A percentile compares a stretch with the other conserved stretches of the same genome.
Evolutionary conservation across 2,888 invertebrate genomes (phyloP).

Genomic region (Gastrophysa polygoni): DNA sequence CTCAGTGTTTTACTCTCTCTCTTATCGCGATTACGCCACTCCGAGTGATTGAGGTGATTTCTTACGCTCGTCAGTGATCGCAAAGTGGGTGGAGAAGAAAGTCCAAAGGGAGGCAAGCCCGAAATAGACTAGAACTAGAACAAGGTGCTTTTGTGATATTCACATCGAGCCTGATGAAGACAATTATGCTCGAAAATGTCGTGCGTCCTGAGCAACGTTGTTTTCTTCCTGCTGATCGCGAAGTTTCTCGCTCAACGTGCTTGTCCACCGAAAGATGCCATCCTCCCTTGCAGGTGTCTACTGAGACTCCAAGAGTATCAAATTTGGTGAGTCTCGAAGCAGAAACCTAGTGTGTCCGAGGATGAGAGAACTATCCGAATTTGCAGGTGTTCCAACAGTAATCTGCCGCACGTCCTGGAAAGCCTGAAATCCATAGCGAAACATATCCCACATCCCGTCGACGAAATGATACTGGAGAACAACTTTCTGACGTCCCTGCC

Average conservation of each 20-base stretch:
- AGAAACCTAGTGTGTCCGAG: too few relatives aligned
- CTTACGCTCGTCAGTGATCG: not conserved
- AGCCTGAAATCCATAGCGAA: conserved; percentile 74
- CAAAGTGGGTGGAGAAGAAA: not conserved
- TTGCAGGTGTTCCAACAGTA: conserved; percentile 90
- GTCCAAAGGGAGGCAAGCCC: too few relatives aligned
- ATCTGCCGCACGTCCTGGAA: conserved; percentile 75
- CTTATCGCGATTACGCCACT: conserved; percentile 20
- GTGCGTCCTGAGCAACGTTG: not conserved
- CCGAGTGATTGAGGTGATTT: not conserved
- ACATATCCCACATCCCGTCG: conserved; percentile 72
- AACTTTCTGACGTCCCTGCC: conserved; percentile 86
- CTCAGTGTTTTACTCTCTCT: conserved; percentile 36
- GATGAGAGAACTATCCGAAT: too few relatives aligned
- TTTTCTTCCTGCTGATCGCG: not conserved
- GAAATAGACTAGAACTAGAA: too few relatives aligned
- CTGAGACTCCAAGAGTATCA: conserved; percentile 78
- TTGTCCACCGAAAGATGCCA: conserved; percentile 79
- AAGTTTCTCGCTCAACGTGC: conserved; percentile 38
- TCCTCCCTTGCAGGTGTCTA: conserved; percentile 83
- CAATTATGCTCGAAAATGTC: conserved; percentile 10
- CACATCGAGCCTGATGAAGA: conserved; percentile 6
- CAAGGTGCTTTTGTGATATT: too few relatives aligned
- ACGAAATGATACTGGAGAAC: conserved; percentile 86
- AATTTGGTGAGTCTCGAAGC: conserved; percentile 70